Evolutionary conservation across 1,140 invertebrate species (phyloP).

Genomic region (Plectus sambesii): DNA sequence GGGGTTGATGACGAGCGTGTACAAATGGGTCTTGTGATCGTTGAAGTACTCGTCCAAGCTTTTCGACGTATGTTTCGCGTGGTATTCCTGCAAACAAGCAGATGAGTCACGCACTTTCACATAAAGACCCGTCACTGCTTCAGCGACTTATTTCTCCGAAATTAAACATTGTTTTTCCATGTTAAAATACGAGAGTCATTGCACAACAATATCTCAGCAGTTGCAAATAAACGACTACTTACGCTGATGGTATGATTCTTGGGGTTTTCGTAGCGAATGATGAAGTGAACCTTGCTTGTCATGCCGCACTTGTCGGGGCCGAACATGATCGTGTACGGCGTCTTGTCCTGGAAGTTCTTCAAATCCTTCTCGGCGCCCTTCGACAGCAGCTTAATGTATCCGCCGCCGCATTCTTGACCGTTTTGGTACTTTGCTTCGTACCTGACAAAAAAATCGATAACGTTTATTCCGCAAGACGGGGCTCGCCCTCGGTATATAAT

Average conservation of each 20-base stretch:
- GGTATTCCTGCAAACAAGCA: slow-evolving; percentile 48
- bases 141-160: too few species aligned
- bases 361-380: slow-evolving; percentile 35
- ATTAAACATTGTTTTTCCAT: too few species aligned
- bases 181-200: too few species aligned
- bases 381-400: slow-evolving; percentile 80
- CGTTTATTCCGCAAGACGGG: too few species aligned
- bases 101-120: too few species aligned
- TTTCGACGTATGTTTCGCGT: slow-evolving; percentile 71
- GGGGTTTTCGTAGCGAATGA: slow-evolving; percentile 89
- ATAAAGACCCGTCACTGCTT: slow-evolving; percentile 61
- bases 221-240: slow-evolving; percentile 24
- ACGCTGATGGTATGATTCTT: slow-evolving; percentile 68
- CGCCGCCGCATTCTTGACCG: slow-evolving; percentile 94
- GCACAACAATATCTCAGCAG: too few species aligned
- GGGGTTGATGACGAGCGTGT: slow-evolving; percentile 72
- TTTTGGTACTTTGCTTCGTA: slow-evolving; percentile 63
- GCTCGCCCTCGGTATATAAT: slow-evolving; percentile 9
- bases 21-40: slow-evolving; percentile 88
- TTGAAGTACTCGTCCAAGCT: slow-evolving; percentile 76
- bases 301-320: slow-evolving; percentile 97
- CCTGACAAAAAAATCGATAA: slow-evolving; percentile 40
- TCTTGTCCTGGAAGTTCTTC: slow-evolving; percentile 80
- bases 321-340: slow-evolving; percentile 76
- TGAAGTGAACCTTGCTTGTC: slow-evolving; percentile 89